Evolutionary conservation across 64 coral and sea anemone genomes (phyloP).

Genomic region (Cladopsammia gracilis): DNA sequence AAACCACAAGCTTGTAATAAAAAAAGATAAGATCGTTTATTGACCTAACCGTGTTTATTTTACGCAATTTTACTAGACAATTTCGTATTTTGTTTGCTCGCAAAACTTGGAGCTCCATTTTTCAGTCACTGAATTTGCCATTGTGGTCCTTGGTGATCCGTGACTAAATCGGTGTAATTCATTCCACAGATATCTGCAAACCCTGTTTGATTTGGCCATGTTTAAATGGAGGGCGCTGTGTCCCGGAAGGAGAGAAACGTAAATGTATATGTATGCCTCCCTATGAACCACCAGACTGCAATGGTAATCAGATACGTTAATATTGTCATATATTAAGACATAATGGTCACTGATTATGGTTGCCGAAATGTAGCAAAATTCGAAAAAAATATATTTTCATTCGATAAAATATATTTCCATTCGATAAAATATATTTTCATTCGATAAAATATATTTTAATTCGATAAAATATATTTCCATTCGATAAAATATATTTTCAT

Average conservation of each 20-base stretch:
- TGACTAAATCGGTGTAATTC: background rate
- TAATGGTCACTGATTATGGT: constrained; percentile 20
- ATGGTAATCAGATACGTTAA: constrained; percentile 14
- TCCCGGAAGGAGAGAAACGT: constrained; percentile 51
- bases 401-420: constrained; percentile 14
- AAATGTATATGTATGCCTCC: constrained; percentile 47
- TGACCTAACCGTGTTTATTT: too few species aligned
- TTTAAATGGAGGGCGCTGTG: constrained; percentile 56
- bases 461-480: constrained; percentile 7
- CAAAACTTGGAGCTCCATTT: too few species aligned
- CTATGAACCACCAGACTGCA: constrained; percentile 52
- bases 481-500: constrained; percentile 23
- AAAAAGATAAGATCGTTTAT: too few species aligned
- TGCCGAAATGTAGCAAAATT: constrained; percentile 88
- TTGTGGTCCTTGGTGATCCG: background rate
- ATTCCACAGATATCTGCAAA: constrained; percentile 54
- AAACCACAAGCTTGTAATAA: too few species aligned
- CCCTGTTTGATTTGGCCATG: constrained; percentile 60
- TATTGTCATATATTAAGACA: too few species aligned
- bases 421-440: constrained; percentile 23
- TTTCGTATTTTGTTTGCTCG: too few species aligned
- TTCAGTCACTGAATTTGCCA: too few species aligned
- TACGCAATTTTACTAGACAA: too few species aligned
- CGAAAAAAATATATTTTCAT: background rate
- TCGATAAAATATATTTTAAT: too few species aligned